phyloP scores from a whole-genome alignment of 2,888 invertebrate species.

The Luperina nickerlii region DNA sequence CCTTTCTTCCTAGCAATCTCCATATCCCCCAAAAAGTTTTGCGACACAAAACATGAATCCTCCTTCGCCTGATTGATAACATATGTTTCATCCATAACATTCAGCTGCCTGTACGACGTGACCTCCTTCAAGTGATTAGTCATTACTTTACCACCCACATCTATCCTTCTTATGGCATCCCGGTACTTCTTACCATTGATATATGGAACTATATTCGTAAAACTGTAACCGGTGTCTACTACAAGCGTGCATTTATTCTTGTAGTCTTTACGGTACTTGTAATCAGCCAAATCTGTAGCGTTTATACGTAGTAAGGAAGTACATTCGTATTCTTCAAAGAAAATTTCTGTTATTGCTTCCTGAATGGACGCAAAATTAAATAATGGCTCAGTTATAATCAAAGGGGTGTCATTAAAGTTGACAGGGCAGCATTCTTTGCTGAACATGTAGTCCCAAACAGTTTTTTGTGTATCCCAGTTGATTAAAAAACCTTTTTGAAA shows the following conservation, averaged over 20 bases:
- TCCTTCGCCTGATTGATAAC: conserved; percentile 99
- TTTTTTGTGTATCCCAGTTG: conserved; percentile 99
- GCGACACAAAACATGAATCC: conserved; percentile 98
- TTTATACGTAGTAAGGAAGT: conserved; percentile 95
- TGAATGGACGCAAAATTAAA: conserved; percentile 98
- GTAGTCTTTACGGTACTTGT: conserved; percentile 90
- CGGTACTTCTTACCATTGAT: conserved; percentile 93
- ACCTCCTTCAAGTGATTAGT: conserved; percentile 99
- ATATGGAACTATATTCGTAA: conserved; percentile 98
- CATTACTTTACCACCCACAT: conserved; percentile 98
- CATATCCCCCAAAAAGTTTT: conserved; percentile 95
- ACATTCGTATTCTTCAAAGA: conserved; percentile 99
- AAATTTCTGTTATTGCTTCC: conserved; percentile 98
- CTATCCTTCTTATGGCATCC: conserved; percentile 94
- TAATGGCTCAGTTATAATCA: conserved; percentile 98
- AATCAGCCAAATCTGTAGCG: conserved; percentile 94
- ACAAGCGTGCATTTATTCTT: conserved; percentile 93
- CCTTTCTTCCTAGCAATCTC: conserved; percentile 90
- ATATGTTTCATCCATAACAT: conserved; percentile 99
- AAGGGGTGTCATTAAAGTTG: conserved; percentile 93
- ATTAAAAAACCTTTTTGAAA: conserved; percentile 98
- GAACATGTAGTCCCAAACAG: conserved; percentile 98
- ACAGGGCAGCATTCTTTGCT: conserved; percentile 95
- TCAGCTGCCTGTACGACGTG: conserved; percentile 98
- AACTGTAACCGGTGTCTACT: conserved; percentile 98